Evolutionary conservation across 2,113 vertebrate genomes (phyloP).

Genomic region (Odocoileus hemionus): DNA sequence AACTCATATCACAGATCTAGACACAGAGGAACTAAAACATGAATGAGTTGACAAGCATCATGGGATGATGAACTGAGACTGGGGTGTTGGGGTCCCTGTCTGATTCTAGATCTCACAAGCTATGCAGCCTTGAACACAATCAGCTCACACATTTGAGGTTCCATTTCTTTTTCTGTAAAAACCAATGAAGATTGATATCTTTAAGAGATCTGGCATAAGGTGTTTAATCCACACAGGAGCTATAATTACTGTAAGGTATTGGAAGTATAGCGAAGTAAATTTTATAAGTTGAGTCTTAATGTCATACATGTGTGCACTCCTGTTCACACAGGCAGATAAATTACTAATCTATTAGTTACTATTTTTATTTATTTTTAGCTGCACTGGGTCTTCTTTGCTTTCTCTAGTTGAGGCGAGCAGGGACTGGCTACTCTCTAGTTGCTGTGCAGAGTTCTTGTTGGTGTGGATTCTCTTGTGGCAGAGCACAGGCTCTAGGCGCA

Average conservation of each 20-base stretch:
- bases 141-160: neutral
- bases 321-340: neutral
- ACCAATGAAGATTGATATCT: neutral
- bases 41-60: neutral
- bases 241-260: neutral
- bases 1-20: neutral
- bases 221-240: neutral
- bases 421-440: neutral
- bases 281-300: neutral
- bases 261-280: neutral
- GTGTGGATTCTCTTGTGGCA: neutral
- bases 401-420: neutral
- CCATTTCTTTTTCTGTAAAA: neutral
- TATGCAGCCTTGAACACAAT: neutral
- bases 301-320: neutral
- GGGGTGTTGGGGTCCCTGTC: neutral
- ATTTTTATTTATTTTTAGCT: neutral
- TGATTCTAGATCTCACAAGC: neutral
- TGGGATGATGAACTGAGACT: neutral
- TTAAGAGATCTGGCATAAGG: neutral
- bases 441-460: neutral
- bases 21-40: neutral
- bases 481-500: neutral
- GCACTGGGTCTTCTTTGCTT: neutral
- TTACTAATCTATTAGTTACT: neutral